Evolutionary conservation across 1,140 invertebrate species (phyloP), one percentile per base, ranked within the genome.

Genomic region (Heliconius himera): DNA sequence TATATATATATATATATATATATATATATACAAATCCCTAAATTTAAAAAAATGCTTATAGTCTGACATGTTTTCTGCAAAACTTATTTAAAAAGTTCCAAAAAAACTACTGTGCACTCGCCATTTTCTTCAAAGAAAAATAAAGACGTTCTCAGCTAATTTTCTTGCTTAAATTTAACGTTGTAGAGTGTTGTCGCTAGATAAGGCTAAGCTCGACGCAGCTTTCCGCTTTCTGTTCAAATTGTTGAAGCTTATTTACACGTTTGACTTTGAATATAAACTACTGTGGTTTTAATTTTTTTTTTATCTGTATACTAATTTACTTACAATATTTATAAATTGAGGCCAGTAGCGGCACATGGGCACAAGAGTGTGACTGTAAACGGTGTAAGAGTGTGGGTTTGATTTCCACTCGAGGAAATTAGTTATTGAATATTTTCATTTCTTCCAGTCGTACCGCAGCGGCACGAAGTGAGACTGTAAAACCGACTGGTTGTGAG

Each of bases 101-200:
- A 29, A 3, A 66, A 66, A 66, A 66, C 60, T 29, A 66, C 26
- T 29, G 22, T 66, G 60, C 13, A 29, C 60, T 29, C 11, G 26
- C 8, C 8, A 29, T 60, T 66, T 66, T 26, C 26, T 66, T 29
- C 60, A 9, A 29, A 66, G 60, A 66, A 66, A 26, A 29, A 56
- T 74, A 75, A 75, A 75, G 29, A 66, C 33, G 13, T 66, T 66
- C n/a, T 60, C 11, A 38, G 54, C 36, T 75, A 66, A 75, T 75
- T 75, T 66, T 66, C 74, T n/a, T 75, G 74, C 66, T 75, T 66
- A 60, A 66, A 75, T 75, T 75, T 75, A 75, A 60, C 74, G 54
- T 54, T 41, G 3, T 56, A 11, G 60, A 70, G 76, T 77, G 76
- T 77, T 49, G 76, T 71, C 70, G 76, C 46, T n/a, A 77, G 76